Conservation (phyloP, 1,140 invertebrate species). For the Sarcophaga peregrina region DNA sequence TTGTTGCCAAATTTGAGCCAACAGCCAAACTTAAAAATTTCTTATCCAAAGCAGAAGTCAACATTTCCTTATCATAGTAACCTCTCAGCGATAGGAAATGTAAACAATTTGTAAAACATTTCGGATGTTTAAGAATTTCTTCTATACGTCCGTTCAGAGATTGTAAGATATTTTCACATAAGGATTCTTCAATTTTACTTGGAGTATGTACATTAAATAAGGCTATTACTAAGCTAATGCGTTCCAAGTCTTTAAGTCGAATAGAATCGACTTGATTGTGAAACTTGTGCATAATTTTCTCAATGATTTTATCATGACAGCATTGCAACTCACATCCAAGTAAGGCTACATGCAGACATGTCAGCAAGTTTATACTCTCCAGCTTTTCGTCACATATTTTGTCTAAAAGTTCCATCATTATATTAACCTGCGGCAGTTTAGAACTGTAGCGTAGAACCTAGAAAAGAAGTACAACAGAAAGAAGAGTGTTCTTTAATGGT, state of each 20-base stretch:
- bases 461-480: background rate
- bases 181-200: slow-evolving; percentile 57
- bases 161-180: slow-evolving; percentile 67
- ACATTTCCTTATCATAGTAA: slow-evolving; percentile 69
- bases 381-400: slow-evolving; percentile 61
- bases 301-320: slow-evolving; percentile 62
- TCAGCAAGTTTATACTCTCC: slow-evolving; percentile 64
- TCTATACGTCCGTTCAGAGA: slow-evolving; percentile 65
- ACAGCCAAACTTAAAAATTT: slow-evolving; percentile 66
- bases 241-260: slow-evolving; percentile 75
- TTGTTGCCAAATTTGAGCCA: slow-evolving; percentile 52
- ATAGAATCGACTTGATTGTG: slow-evolving; percentile 55
- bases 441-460: slow-evolving; percentile 64
- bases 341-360: slow-evolving; percentile 70
- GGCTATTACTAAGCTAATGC: slow-evolving; percentile 68
- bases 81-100: slow-evolving; percentile 67
- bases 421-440: slow-evolving; percentile 52
- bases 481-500: background rate
- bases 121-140: slow-evolving; percentile 68
- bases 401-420: slow-evolving; percentile 58
- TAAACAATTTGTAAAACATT: slow-evolving; percentile 66
- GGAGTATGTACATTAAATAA: slow-evolving; percentile 68
- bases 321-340: slow-evolving; percentile 67
- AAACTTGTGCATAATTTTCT: slow-evolving; percentile 65
- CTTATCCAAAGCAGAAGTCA: slow-evolving; percentile 65